Evolutionary conservation across 2,888 invertebrate species (phyloP), one percentile per base, ranked within the genome.

Genomic region (Drosophila parthenogenetica): DNA sequence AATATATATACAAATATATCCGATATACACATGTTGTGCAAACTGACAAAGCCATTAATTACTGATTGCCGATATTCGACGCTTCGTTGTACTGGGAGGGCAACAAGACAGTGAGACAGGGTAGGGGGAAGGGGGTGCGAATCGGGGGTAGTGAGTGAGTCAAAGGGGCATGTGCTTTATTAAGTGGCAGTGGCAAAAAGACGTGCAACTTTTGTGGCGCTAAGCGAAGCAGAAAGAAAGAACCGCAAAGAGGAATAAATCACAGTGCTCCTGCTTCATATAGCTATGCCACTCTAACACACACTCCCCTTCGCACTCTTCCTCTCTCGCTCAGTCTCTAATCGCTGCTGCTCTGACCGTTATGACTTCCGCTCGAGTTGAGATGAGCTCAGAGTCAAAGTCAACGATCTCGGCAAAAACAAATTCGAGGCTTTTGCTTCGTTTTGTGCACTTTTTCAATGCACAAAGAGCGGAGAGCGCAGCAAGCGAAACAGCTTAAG

Each of bases 41-140:
- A 60, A 73, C 85, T 79, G 77, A 73, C 77, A 87, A 78, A 84
- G 87, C 80, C 88, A 85, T 85, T 85, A 85, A 85, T 85, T 85
- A 87, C 84, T 85, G 84, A 85, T 85, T 77, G 87, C 76, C 82
- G 87, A 85, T 85, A 85, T 67, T 73, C 73, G 67, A 64, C 59
- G 69, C 70, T 40, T 73, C 54, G 61, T 42, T 17, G 29, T 14
- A 32, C 10, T 17, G 35, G 40, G 14, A 29, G 14, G 7, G 5
- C 35, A 16, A 8, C 1, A 19, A n/a, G 13, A 11, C 14, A 25
- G 2, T 7, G 46, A 19, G 32, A 7, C 1, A 16, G 45, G 5
- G 17, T 3, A n/a, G 13, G 2, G 11, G 3, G n/a, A 5, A 11
- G 11, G 35, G 39, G 39, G 25, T 35, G 53, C n/a, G 39, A 17